Base-by-base conservation (phyloP, 37 sponge, comb jelly and placozoan species). In the Cladorhizidae sp. region DNA sequence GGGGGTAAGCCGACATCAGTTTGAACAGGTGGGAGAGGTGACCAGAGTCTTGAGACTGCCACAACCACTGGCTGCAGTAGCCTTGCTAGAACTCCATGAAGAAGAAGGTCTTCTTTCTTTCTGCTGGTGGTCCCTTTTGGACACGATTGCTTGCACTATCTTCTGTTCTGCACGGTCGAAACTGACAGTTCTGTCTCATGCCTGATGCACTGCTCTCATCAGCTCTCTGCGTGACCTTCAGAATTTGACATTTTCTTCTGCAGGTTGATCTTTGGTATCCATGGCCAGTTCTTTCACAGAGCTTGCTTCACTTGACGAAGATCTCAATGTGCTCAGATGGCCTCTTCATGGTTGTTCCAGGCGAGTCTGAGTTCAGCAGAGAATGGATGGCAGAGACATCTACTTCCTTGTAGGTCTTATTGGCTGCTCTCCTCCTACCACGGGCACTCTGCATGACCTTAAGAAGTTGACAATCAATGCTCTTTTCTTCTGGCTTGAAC, bases 11-110 rank as follows among this genome's bases (percentile, higher is more conserved):
- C 2, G 87, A 83, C 20, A 54, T 36, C 5, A 95, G 68, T 1
- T 63, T 80, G 70, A 88, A 86, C 23, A 84, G 74, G 43, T 95
- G 95, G 40, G 87, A 74, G n/a, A 95, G 70, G 0, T 68, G 5
- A 12, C 74, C 71, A 71, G 61, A 18, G 28, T 3, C 61, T 59
- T 59, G 12, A 20, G 17, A n/a, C n/a, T n/a, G n/a, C n/a, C n/a
- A n/a, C n/a, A n/a, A n/a, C n/a, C n/a, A n/a, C n/a, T n/a, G n/a
- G n/a, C n/a, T n/a, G n/a, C n/a, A n/a, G n/a, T n/a, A n/a, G n/a
- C n/a, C n/a, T n/a, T n/a, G n/a, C n/a, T n/a, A n/a, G n/a, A n/a
- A n/a, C n/a, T n/a, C n/a, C n/a, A n/a, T n/a, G n/a, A n/a, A n/a
- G n/a, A n/a, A n/a, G n/a, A n/a, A n/a, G n/a, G n/a, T n/a, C n/a